Base-by-base conservation (phyloP, 2,888 invertebrate species). In the Dasysyrphus tricinctus region DNA sequence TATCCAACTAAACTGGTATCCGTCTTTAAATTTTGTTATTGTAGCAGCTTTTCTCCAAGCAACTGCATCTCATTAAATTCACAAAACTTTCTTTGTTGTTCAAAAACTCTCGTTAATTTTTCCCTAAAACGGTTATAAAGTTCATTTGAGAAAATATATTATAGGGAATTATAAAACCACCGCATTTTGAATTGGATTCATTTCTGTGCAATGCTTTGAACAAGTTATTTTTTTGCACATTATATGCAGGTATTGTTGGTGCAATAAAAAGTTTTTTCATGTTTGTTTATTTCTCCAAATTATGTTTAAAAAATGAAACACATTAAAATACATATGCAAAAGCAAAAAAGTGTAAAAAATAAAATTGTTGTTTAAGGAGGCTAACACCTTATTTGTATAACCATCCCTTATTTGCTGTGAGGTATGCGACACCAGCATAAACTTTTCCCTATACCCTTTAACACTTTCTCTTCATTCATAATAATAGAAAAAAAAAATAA, bases 401-500 rank as follows among this genome's bases (percentile, higher is more conserved):
- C n/a, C 16, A 12, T 16, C n/a, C 11, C n/a, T 16, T 39, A 59
- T 42, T 32, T 47, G 61, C 65, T 47, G 29, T 32, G 47, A 47
- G 65, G 65, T 32, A 65, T 65, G 65, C 65, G 65, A 44, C 32
- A 65, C 14, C 29, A 61, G 24, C 24, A n/a, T 24, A 61, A 42
- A 65, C 16, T 47, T 47, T 47, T 47, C 16, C 8, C 3, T 39
- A 4, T 8, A 1, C 59, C 39, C 59, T 39, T 24, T 63, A 44
- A 63, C 44, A 44, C 63, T 65, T 65, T 16, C 39, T 32, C 65
- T 34, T 47, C 34, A 5, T 47, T 44, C 24, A 0, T 63, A 3
- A 39, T n/a, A 63, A 42, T 14, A 42, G 24, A 63, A 14, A 1
- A 3, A 42, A 7, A 1, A 42, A 24, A 11, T 24, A 39, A 63